Percentiles rank a stretch among this genome's conserved stretches.
Evolutionary conservation across 1,140 invertebrate genomes (phyloP).

Genomic region (Formica exsecta): DNA sequence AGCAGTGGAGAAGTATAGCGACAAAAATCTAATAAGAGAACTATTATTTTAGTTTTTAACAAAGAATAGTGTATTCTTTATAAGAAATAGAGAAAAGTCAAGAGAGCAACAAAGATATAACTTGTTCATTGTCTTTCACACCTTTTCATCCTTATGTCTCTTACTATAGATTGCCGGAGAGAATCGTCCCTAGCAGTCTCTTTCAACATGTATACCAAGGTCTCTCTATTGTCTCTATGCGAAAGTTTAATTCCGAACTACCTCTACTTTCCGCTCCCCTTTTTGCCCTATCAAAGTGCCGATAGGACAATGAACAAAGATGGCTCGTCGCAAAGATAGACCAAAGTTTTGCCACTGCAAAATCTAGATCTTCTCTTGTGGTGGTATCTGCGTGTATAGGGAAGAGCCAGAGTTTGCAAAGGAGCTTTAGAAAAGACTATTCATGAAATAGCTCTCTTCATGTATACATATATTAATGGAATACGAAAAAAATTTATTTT

Average conservation of each 20-base stretch:
- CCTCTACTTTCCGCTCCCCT: constrained; percentile 57
- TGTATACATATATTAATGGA: background rate
- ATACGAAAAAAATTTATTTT: background rate
- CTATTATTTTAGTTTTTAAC: background rate
- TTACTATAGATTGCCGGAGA: constrained; percentile 66
- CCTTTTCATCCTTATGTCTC: constrained; percentile 25
- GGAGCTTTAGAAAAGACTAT: background rate
- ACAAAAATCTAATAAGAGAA: background rate
- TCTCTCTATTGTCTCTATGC: constrained; percentile 70
- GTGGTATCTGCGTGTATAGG: background rate
- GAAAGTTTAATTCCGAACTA: constrained; percentile 75
- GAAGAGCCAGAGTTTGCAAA: background rate
- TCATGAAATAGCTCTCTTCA: constrained; percentile 10
- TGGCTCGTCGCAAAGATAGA: constrained; percentile 47
- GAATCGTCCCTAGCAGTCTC: constrained; percentile 71
- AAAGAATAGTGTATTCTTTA: background rate
- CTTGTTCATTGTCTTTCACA: constrained; percentile 38
- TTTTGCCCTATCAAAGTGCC: constrained; percentile 51
- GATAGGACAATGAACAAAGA: constrained; percentile 74
- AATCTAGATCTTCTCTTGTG: constrained; percentile 32
- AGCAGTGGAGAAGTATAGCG: background rate
- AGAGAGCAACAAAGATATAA: constrained; percentile 36
- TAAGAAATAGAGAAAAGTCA: constrained; percentile 14
- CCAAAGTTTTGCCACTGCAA: constrained; percentile 68
- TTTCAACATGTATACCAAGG: constrained; percentile 67